Evolutionary conservation across 2,113 vertebrate genomes (phyloP), one percentile per base, ranked within the genome.

Genomic region (Noturus placidus): DNA sequence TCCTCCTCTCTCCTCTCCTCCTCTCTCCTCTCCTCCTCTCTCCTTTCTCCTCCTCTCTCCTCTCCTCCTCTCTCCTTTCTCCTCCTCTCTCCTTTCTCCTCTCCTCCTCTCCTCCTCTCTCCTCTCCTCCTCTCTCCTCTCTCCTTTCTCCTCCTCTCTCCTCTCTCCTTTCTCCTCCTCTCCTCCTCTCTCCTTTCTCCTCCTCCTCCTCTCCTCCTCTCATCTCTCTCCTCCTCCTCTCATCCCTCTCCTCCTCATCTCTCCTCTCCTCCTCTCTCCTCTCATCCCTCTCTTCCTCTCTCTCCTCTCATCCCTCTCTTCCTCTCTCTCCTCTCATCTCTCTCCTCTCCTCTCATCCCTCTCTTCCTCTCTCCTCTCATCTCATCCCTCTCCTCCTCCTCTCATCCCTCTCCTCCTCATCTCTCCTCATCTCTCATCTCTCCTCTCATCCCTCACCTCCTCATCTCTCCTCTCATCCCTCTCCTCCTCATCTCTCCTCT

Each of bases 291-390:
- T n/a, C n/a, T n/a, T n/a, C n/a, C n/a, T n/a, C 0, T 27, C 25
- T 22, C 3, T 10, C n/a, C 27, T n/a, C 27, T 19, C n/a, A 25
- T n/a, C 10, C 6, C 17, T 65, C 2, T n/a, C n/a, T n/a, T n/a
- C n/a, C n/a, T n/a, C n/a, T n/a, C n/a, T n/a, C 10, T 65, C 25
- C 3, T 15, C 61, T 65, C 8, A 0, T 13, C 27, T n/a, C 27
- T 27, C 10, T 42, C 35, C 3, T 13, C 27, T 13, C 8, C 1
- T 0, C 25, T n/a, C 0, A 0, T 65, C n/a, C n/a, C n/a, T n/a
- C n/a, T n/a, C n/a, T n/a, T n/a, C n/a, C n/a, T n/a, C 9, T 13
- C 19, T 63, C 8, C 2, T n/a, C 22, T 63, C 9, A n/a, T n/a
- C 22, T 63, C 25, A 0, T 27, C 4, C 11, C 22, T 63, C 3